phyloP scores from a whole-genome alignment of 2,888 invertebrate genomes.

The Chrysotoxum bicinctum region DNA sequence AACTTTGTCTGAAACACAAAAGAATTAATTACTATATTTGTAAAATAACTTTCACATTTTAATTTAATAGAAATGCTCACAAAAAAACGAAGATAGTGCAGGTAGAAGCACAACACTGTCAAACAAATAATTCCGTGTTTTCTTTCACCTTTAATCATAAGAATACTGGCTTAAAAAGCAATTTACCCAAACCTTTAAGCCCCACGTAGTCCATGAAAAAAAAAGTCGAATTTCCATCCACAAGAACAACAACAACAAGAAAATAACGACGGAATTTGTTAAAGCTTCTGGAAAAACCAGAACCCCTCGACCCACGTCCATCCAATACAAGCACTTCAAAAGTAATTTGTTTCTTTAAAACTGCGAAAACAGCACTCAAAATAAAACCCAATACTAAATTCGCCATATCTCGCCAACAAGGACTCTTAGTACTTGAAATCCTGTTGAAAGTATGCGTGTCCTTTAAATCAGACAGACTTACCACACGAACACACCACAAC shows the following conservation, averaged over 20 bases:
- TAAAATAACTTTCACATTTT: no score
- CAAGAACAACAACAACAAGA: not conserved
- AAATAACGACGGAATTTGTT: constrained; percentile 48
- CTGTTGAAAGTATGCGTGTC: constrained; percentile 35
- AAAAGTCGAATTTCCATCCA: not conserved
- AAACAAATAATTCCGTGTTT: constrained; percentile 9
- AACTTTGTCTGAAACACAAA: no score
- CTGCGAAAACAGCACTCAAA: constrained; percentile 58
- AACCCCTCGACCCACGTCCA: not conserved
- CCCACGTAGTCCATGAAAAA: no score
- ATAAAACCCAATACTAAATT: constrained; percentile 39
- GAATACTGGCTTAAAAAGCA: constrained; percentile 65
- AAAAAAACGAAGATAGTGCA: no score
- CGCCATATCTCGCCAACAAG: constrained; percentile 3
- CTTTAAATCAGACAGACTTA: constrained; percentile 25
- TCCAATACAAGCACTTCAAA: constrained; percentile 63
- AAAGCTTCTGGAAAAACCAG: constrained; percentile 60
- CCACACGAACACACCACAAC: constrained; percentile 10
- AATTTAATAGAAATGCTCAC: no score
- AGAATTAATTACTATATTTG: no score
- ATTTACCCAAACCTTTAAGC: constrained; percentile 32
- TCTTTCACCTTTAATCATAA: constrained; percentile 15
- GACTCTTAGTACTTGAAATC: not conserved
- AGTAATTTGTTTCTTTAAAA: constrained; percentile 70
- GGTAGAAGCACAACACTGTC: not conserved